Percentiles rank a stretch among this genome's conserved stretches.
Evolutionary conservation across 1,140 invertebrate genomes (phyloP).

Genomic region (Drosophila obscura): DNA sequence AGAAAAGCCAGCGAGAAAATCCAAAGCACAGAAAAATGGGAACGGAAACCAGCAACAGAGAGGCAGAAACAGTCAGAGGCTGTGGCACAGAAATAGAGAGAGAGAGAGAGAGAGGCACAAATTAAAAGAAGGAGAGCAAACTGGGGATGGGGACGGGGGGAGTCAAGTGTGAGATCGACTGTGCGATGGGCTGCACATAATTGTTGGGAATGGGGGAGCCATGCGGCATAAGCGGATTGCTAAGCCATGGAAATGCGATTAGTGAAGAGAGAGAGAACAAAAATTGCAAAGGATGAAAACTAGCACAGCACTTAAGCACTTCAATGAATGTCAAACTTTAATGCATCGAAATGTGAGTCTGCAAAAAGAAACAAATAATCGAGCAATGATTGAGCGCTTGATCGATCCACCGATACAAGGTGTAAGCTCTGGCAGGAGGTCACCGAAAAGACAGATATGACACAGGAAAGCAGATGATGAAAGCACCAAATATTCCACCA

Average conservation of each 20-base stretch:
- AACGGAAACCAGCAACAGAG: conserved; percentile 28
- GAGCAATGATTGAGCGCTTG: too few relatives aligned
- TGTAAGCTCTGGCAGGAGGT: too few relatives aligned
- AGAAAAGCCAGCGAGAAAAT: conserved; percentile 18
- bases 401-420: too few relatives aligned
- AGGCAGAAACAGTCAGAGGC: background rate
- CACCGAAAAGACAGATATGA: too few relatives aligned
- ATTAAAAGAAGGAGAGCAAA: conserved; percentile 1
- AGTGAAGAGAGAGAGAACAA: background rate
- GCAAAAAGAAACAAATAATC: too few relatives aligned
- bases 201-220: conserved; percentile 16
- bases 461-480: too few relatives aligned
- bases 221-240: conserved; percentile 41
- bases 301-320: too few relatives aligned
- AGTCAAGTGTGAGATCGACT: conserved; percentile 45
- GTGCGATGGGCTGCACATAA: conserved; percentile 65
- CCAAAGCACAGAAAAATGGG: conserved; percentile 14
- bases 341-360: too few relatives aligned
- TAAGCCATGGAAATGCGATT: conserved; percentile 9
- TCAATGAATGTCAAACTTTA: too few relatives aligned
- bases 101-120: too few relatives aligned
- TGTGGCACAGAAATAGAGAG: conserved; percentile 8
- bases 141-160: background rate
- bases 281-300: too few relatives aligned
- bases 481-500: too few relatives aligned